Evolutionary conservation across 2,797 vertebrate species (phyloP).

Genomic region (Peromyscus attwateri): DNA sequence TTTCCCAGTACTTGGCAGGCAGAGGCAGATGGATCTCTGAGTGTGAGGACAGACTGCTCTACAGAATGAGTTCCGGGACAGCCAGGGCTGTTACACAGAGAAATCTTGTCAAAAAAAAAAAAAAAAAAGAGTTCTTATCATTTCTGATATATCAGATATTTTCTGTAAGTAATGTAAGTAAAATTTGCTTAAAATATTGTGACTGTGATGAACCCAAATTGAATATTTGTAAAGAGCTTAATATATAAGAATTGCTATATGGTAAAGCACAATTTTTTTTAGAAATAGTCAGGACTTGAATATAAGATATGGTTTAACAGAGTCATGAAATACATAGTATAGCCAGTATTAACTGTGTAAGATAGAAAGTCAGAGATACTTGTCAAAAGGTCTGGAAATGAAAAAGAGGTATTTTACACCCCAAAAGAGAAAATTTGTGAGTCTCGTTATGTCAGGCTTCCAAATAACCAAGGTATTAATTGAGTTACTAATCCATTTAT

Average conservation of each 20-base stretch:
- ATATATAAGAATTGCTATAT: not conserved
- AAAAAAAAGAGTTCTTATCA: not conserved
- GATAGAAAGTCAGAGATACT: not conserved
- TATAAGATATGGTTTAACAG: not conserved
- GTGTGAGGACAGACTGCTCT: not conserved
- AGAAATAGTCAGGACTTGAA: not conserved
- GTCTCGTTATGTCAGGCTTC: not conserved
- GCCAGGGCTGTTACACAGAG: not conserved
- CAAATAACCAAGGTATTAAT: constrained; percentile 36
- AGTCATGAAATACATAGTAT: not conserved
- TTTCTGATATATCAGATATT: not conserved
- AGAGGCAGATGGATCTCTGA: not conserved
- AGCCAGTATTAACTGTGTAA: not conserved
- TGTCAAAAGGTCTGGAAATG: not conserved
- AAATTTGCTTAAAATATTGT: constrained; percentile 47
- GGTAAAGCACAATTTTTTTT: constrained; percentile 54
- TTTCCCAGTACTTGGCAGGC: not conserved
- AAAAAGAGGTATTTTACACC: not conserved
- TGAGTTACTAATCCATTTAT: constrained; percentile 23
- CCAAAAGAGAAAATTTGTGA: not conserved
- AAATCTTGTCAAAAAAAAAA: not conserved
- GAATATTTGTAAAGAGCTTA: not conserved
- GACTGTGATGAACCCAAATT: not conserved
- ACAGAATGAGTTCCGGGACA: not conserved
- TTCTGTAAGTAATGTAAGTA: constrained; percentile 33